Evolutionary conservation across 2,888 invertebrate genomes (phyloP), one percentile per base, ranked within the genome.

Genomic region (Euzophera pinguis): DNA sequence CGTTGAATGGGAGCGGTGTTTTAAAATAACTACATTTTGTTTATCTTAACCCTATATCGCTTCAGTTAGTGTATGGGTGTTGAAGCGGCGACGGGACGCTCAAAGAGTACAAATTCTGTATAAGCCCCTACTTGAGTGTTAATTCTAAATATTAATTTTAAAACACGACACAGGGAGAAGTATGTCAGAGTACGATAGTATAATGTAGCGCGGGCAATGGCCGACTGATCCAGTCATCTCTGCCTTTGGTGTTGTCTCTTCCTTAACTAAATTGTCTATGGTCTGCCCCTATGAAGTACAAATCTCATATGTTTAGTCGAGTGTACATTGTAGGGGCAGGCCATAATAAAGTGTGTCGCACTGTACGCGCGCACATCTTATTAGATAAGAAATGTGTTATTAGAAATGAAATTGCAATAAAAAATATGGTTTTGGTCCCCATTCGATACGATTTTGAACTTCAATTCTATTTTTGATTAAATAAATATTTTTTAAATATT

Each of bases 31-130:
- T 22, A 22, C 22, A 22, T 22, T 22, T 22, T 22, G 22, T 22
- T 22, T 22, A 22, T 22, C 22, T 22, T 22, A 22, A 16, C 45
- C 45, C 45, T 45, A 34, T 32, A 32, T 45, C 45, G 32, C 45
- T 45, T 32, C n/a, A 14, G 32, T 45, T 9, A 32, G 62, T 67
- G 63, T 63, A 43, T 60, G 58, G 63, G 58, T 65, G 75, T 75
- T 73, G 16, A 39, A 76, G 78, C 78, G 81, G 80, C 86, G 84
- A 79, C 80, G 81, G 82, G 78, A 87, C 81, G 81, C 82, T 82
- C 73, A 64, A 92, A 93, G 91, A 94, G 93, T 93, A 94, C 93
- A 93, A 94, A 93, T 93, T 93, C 93, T 92, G 91, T 92, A 91
- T 92, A 92, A 92, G 92, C 91, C 91, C 91, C 91, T 84, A 82